Conservation (phyloP, 2,888 invertebrate species). For the Diloba caeruleocephala region DNA sequence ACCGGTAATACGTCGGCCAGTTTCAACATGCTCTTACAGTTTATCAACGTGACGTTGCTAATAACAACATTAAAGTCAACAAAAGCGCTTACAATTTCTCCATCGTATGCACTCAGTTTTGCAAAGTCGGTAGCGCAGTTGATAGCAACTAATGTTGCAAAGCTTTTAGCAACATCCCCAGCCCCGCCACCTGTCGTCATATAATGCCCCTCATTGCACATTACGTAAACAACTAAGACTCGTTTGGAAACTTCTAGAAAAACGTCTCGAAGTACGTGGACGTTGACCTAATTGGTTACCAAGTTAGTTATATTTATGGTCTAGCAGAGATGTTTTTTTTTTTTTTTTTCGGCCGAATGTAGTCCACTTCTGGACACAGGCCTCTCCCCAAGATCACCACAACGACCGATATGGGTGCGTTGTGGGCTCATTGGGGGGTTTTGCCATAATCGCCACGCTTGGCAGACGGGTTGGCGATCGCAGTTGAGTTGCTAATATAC, state of each 20-base stretch:
- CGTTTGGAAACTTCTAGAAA: slow-evolving; percentile 37
- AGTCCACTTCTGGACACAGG: too few relatives aligned
- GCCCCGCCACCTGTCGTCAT: slow-evolving; percentile 58
- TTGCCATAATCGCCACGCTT: too few relatives aligned
- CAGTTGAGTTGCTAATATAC: too few relatives aligned
- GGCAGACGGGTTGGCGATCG: too few relatives aligned
- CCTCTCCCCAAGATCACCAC: too few relatives aligned
- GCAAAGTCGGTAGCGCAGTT: slow-evolving; percentile 66
- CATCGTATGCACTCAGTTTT: slow-evolving; percentile 36
- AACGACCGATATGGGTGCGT: too few relatives aligned
- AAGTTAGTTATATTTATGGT: background rate
- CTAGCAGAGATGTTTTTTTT: background rate
- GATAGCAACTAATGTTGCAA: slow-evolving; percentile 82
- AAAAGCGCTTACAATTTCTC: too few relatives aligned
- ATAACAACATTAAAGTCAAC: too few relatives aligned
- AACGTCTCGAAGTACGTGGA: slow-evolving; percentile 14
- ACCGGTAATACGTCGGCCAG: too few relatives aligned
- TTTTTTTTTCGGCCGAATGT: background rate
- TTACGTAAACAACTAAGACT: slow-evolving; percentile 37
- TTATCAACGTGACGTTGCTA: too few relatives aligned
- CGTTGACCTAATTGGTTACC: slow-evolving; percentile 17
- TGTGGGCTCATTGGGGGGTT: too few relatives aligned
- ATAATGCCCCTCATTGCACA: slow-evolving; percentile 60
- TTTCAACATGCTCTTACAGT: too few relatives aligned
- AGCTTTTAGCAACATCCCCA: slow-evolving; percentile 69